Percentiles rank a stretch among this genome's conserved stretches.
Evolutionary conservation across 2,888 invertebrate species (phyloP).

Genomic region (Dolomedes plantarius): DNA sequence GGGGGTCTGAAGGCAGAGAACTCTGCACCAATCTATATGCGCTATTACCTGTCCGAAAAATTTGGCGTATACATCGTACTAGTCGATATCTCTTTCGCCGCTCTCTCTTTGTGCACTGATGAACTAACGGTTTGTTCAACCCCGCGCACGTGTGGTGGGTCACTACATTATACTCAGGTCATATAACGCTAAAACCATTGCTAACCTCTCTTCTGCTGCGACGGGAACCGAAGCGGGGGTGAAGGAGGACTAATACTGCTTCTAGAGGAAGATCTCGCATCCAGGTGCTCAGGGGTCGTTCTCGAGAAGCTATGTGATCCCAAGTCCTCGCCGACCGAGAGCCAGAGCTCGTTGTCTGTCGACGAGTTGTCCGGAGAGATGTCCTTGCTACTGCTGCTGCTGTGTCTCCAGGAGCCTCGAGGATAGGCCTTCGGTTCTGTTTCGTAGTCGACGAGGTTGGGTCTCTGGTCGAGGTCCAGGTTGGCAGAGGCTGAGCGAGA

Average conservation of each 20-base stretch:
- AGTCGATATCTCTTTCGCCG: too few relatives aligned
- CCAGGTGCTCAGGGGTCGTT: conserved; percentile 32
- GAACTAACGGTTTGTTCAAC: too few relatives aligned
- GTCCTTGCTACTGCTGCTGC: conserved; percentile 65
- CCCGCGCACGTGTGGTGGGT: too few relatives aligned
- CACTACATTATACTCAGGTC: too few relatives aligned
- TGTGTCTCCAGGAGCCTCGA: conserved; percentile 44
- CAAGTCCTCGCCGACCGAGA: conserved; percentile 56
- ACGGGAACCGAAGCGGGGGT: conserved; percentile 19
- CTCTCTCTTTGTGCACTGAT: too few relatives aligned
- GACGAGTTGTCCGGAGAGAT: conserved; percentile 63
- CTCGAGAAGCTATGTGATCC: conserved; percentile 32
- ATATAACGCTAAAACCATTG: too few relatives aligned
- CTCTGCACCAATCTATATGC: too few relatives aligned
- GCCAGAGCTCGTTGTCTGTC: conserved; percentile 66
- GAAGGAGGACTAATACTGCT: conserved; percentile 59
- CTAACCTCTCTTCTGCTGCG: conserved; percentile 57
- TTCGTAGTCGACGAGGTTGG: conserved; percentile 52
- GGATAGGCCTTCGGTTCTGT: conserved; percentile 59
- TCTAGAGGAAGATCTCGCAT: conserved; percentile 30
- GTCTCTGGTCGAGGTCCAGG: conserved; percentile 25
- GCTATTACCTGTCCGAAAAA: too few relatives aligned
- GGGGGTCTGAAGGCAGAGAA: too few relatives aligned
- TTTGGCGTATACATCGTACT: too few relatives aligned
- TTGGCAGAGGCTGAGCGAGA: conserved; percentile 21